A percentile compares a stretch with the other conserved stretches of the same genome.
phyloP scores from a whole-genome alignment of 2,888 invertebrate genomes.

The Cetonia aurata region DNA sequence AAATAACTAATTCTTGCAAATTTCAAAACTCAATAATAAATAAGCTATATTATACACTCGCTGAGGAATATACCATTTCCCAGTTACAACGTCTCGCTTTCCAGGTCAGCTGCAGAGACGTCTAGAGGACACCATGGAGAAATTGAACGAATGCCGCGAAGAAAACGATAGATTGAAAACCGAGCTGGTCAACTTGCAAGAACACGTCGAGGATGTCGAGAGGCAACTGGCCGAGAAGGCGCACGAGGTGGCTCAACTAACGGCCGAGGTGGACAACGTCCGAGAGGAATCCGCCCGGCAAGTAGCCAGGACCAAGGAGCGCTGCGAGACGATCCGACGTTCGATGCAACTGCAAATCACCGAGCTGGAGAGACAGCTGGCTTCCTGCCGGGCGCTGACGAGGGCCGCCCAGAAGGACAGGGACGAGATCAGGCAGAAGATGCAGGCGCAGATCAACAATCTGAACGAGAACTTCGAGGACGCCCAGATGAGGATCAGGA shows the following conservation, averaged over 20 bases:
- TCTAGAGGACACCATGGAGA: constrained; percentile 59
- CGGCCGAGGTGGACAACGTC: constrained; percentile 75
- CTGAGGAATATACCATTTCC: no score
- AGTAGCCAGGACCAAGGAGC: constrained; percentile 74
- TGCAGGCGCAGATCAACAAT: constrained; percentile 77
- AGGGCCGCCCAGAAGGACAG: constrained; percentile 76
- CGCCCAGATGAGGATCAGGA: constrained; percentile 74
- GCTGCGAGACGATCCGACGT: constrained; percentile 73
- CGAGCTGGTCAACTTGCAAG: constrained; percentile 71
- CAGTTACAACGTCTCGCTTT: not conserved
- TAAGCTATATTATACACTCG: no score
- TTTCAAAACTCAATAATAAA: no score
- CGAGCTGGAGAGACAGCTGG: constrained; percentile 77
- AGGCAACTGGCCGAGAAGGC: constrained; percentile 76
- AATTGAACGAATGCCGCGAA: constrained; percentile 59
- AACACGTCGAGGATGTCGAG: constrained; percentile 71
- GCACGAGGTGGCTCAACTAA: constrained; percentile 76
- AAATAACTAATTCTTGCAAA: no score
- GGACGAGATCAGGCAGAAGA: constrained; percentile 77
- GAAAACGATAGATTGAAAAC: constrained; percentile 59
- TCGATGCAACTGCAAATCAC: constrained; percentile 77
- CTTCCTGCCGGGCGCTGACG: constrained; percentile 74
- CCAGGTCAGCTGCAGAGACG: constrained; percentile 47
- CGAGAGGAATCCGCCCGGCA: constrained; percentile 78
- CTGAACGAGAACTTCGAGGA: constrained; percentile 78